Evolutionary conservation across 2,113 vertebrate genomes (phyloP).

Genomic region (Peromyscus polionotus): DNA sequence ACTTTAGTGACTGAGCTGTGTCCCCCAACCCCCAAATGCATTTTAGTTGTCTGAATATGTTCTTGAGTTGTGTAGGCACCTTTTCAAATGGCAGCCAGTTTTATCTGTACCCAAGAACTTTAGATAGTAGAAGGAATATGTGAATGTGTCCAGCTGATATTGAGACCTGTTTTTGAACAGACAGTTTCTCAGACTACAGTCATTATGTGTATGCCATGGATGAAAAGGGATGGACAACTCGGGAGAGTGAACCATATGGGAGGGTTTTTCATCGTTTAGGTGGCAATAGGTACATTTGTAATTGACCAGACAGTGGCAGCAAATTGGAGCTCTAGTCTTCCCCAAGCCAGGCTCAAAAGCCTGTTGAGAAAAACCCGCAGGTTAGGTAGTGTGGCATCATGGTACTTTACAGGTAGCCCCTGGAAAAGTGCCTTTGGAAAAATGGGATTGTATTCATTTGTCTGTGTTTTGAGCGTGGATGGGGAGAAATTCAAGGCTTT

Average conservation of each 20-base stretch:
- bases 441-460: slow-evolving; percentile 26
- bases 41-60: neutral
- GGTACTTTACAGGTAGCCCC: neutral
- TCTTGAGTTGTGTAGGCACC: neutral
- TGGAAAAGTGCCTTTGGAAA: neutral
- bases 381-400: neutral
- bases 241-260: too few species aligned
- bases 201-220: neutral
- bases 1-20: neutral
- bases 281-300: neutral
- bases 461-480: neutral
- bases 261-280: neutral
- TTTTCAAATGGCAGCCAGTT: slow-evolving; percentile 18
- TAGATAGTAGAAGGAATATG: neutral
- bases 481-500: neutral
- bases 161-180: neutral
- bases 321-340: neutral
- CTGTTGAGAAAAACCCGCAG: neutral
- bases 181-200: neutral
- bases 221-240: neutral
- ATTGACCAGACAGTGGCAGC: neutral
- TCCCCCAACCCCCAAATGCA: neutral
- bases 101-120: neutral
- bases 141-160: neutral
- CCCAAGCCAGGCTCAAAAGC: neutral